Conservation (phyloP, 2,113 vertebrate genomes). For the Ceyx melanurus region DNA sequence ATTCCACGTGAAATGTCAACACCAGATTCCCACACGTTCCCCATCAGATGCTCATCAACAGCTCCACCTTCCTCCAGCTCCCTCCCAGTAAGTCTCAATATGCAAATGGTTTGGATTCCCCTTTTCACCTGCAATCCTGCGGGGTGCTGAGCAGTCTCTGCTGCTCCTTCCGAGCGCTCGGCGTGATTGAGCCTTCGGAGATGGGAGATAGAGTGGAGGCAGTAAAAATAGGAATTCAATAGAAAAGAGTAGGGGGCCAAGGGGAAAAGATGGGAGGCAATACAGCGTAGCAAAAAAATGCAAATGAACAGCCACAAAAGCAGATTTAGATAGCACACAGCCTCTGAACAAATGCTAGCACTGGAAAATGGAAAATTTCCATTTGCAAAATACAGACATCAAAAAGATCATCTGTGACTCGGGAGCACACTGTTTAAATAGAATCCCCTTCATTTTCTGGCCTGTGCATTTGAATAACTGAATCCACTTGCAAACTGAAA, state of each 20-base stretch:
- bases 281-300: constrained; percentile 14
- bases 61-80: neutral
- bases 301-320: constrained; percentile 55
- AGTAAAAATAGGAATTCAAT: constrained; percentile 40
- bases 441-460: constrained; percentile 70
- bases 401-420: constrained; percentile 72
- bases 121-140: constrained; percentile 10
- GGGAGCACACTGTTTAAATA: constrained; percentile 64
- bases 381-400: constrained; percentile 72
- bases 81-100: neutral
- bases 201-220: neutral
- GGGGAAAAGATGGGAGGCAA: neutral
- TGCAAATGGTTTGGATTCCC: neutral
- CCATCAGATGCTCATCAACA: neutral
- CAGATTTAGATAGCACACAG: constrained; percentile 57
- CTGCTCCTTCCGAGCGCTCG: neutral
- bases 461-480: constrained; percentile 65
- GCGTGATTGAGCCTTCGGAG: neutral
- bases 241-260: constrained; percentile 18
- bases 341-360: constrained; percentile 50
- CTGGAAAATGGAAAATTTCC: constrained; percentile 69
- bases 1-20: neutral
- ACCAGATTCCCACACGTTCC: neutral
- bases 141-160: neutral
- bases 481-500: constrained; percentile 68